These are phyloP conservation scores for Synanthedon formicaeformis DNA, from an alignment of 2,888 invertebrate genomes.

Conservation along the genomic window DNA sequence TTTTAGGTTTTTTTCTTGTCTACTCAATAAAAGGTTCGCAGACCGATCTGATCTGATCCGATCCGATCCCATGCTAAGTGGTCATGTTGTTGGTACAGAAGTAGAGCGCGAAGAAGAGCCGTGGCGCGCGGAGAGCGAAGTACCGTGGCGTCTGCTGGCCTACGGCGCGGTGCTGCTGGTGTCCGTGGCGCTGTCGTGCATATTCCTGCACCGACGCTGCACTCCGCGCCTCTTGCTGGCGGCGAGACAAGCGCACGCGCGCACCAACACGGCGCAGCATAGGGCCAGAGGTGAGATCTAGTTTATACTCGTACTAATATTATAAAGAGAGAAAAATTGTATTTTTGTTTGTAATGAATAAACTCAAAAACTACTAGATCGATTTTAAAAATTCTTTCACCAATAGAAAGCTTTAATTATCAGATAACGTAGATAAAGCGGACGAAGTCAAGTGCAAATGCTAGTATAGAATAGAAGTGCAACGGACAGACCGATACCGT, in stretches of 20 bases:
- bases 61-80: too few relatives aligned
- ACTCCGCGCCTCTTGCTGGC: constrained; percentile 49
- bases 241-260: constrained; percentile 40
- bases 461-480: background rate
- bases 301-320: background rate
- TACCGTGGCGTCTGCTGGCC: constrained; percentile 71
- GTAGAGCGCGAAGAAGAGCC: constrained; percentile 10
- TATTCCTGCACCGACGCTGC: constrained; percentile 64
- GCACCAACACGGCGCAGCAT: constrained; percentile 40
- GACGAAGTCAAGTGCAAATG: background rate
- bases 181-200: constrained; percentile 54
- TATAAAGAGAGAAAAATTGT: too few relatives aligned
- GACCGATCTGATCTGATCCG: too few relatives aligned
- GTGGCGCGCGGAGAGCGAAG: constrained; percentile 35
- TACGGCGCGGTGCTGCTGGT: constrained; percentile 61
- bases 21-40: too few relatives aligned
- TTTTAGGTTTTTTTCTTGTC: too few relatives aligned
- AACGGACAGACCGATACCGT: too few relatives aligned
- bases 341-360: too few relatives aligned
- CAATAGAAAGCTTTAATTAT: too few relatives aligned
- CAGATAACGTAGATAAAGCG: background rate
- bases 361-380: too few relatives aligned
- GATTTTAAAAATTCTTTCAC: too few relatives aligned
- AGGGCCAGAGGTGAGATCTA: constrained; percentile 40
- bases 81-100: too few relatives aligned